Evolutionary conservation across 2,113 vertebrate species (phyloP).

Genomic region (Columbina picui): DNA sequence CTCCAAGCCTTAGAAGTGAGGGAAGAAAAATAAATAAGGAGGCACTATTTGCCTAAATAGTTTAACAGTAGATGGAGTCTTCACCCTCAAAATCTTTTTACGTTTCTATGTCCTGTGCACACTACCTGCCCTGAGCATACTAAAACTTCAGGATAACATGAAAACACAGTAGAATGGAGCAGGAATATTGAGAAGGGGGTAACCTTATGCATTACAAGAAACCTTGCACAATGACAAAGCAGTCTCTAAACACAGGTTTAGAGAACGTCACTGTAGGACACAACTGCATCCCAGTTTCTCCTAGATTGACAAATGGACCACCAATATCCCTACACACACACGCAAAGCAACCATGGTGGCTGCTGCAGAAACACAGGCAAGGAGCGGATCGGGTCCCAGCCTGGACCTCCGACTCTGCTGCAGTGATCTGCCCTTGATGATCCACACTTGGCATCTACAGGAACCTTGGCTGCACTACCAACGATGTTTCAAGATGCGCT

Average conservation of each 20-base stretch:
- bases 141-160: background rate
- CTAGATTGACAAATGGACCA: background rate
- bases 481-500: background rate
- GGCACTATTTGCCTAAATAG: too few relatives aligned
- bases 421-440: background rate
- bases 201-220: background rate
- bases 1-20: background rate
- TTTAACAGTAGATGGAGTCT: background rate
- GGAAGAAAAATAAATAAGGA: background rate
- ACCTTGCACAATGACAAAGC: fast-evolving
- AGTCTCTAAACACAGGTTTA: fast-evolving
- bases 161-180: fast-evolving
- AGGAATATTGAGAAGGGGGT: fast-evolving
- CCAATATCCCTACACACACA: fast-evolving
- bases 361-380: fast-evolving
- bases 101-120: background rate
- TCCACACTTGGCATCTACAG: background rate
- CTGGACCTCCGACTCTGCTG: background rate
- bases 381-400: fast-evolving
- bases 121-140: fast-evolving
- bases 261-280: fast-evolving
- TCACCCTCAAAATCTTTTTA: background rate
- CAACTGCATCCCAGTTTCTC: background rate
- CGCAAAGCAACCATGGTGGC: fast-evolving
- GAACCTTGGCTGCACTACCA: background rate